Percentiles rank a stretch among this genome's conserved stretches.
Conservation (phyloP, 2,113 vertebrate species). For the Oryzias curvinotus region DNA sequence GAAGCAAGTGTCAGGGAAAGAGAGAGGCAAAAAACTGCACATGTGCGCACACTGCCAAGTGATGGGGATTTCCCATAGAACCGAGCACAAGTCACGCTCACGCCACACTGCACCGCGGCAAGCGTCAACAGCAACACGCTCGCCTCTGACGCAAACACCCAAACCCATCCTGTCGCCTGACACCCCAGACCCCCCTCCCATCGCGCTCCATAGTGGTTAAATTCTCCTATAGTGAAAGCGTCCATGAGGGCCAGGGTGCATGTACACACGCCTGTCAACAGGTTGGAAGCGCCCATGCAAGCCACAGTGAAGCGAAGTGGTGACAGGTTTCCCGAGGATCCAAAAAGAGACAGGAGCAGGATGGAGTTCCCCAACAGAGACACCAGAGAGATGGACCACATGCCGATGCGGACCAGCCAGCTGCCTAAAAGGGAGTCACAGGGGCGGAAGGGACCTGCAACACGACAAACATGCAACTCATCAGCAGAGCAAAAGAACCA, state of each 20-base stretch:
- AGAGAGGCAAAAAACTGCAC: conserved; percentile 81
- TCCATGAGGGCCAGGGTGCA: conserved; percentile 87
- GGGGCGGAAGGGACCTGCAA: conserved; percentile 92
- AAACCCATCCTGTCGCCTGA: conserved; percentile 87
- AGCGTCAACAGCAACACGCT: conserved; percentile 87
- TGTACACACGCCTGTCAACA: conserved; percentile 85
- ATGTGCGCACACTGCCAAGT: conserved; percentile 77
- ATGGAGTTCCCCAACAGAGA: conserved; percentile 86
- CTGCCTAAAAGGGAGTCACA: conserved; percentile 92
- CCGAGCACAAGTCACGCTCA: conserved; percentile 81
- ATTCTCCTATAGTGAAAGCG: conserved; percentile 85
- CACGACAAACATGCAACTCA: conserved; percentile 19
- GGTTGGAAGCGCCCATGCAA: conserved; percentile 87
- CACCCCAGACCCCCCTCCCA: conserved; percentile 89
- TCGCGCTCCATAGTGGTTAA: conserved; percentile 82
- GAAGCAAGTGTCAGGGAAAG: conserved; percentile 81
- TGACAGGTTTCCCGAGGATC: conserved; percentile 81
- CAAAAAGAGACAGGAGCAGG: conserved; percentile 84
- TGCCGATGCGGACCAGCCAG: conserved; percentile 90
- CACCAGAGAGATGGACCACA: conserved; percentile 86
- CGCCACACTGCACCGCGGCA: conserved; percentile 87
- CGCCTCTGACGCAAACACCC: conserved; percentile 87
- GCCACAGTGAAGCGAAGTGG: conserved; percentile 88
- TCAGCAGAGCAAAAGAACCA: not conserved
- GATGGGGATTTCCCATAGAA: conserved; percentile 82